Evolutionary conservation across 2,797 vertebrate genomes (phyloP).

Genomic region (Fundulus diaphanus): DNA sequence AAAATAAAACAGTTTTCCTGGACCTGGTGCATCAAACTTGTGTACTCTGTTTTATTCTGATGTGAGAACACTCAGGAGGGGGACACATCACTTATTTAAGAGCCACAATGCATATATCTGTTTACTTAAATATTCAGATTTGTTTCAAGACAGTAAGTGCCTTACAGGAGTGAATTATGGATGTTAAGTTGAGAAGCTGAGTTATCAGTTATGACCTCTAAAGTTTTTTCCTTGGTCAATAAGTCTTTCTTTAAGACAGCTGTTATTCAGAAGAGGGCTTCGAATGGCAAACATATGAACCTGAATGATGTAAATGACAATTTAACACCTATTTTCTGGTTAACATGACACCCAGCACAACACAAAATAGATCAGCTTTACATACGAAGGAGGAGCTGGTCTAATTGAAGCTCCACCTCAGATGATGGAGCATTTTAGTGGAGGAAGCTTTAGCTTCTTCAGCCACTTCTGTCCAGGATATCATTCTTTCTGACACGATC

Average conservation of each 20-base stretch:
- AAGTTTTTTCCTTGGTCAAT: slow-evolving; percentile 62
- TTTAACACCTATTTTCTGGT: slow-evolving; percentile 16
- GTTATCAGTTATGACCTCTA: slow-evolving; percentile 81
- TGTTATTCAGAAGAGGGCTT: slow-evolving; percentile 37
- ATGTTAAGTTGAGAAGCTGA: slow-evolving; percentile 79
- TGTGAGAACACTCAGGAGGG: slow-evolving; percentile 69
- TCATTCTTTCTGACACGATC: no score
- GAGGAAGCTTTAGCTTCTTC: no score
- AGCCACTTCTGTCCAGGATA: no score
- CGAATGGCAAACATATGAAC: slow-evolving; percentile 25
- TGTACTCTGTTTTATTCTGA: slow-evolving; percentile 59
- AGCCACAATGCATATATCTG: slow-evolving; percentile 78
- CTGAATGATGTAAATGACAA: slow-evolving; percentile 26
- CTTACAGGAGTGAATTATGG: slow-evolving; percentile 79
- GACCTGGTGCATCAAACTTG: slow-evolving; percentile 69
- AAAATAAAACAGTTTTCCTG: slow-evolving; percentile 74
- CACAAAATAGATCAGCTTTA: not conserved
- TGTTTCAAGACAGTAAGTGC: slow-evolving; percentile 81
- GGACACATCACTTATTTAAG: slow-evolving; percentile 81
- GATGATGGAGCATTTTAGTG: no score
- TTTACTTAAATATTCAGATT: slow-evolving; percentile 84
- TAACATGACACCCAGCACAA: slow-evolving; percentile 4
- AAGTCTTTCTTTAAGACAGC: slow-evolving; percentile 51
- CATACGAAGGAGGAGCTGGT: no score
- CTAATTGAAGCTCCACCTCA: no score